phyloP scores from a whole-genome alignment of 2,797 vertebrate species.

The Pangasius macronema region DNA sequence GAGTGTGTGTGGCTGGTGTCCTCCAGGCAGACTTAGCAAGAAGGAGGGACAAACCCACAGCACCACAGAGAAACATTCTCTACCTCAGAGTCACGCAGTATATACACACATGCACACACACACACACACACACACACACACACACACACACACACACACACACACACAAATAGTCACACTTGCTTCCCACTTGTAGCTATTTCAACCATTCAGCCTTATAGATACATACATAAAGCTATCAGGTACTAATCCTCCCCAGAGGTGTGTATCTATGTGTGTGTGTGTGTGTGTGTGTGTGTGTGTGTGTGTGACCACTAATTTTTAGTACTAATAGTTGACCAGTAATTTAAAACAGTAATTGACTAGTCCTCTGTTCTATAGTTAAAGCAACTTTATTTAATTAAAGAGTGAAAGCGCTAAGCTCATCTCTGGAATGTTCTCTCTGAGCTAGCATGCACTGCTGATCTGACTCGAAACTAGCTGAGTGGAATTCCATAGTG shows the following conservation, averaged over 20 bases:
- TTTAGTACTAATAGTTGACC: not conserved
- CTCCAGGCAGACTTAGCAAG: slow-evolving; percentile 65
- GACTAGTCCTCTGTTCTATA: not conserved
- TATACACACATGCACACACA: slow-evolving; percentile 61
- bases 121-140: slow-evolving; percentile 66
- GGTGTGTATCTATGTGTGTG: slow-evolving; percentile 40
- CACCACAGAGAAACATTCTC: slow-evolving; percentile 65
- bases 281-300: slow-evolving; percentile 44
- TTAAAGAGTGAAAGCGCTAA: not conserved
- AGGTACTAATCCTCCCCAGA: slow-evolving; percentile 56
- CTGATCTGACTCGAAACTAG: not conserved
- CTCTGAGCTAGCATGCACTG: not conserved
- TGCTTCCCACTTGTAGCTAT: slow-evolving; percentile 62
- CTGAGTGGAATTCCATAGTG: not conserved
- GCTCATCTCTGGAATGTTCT: not conserved
- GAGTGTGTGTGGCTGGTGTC: slow-evolving; percentile 51
- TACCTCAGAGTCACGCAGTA: slow-evolving; percentile 72
- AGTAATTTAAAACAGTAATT: not conserved
- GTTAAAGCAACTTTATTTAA: not conserved
- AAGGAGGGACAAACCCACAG: slow-evolving; percentile 69
- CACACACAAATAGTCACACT: slow-evolving; percentile 16
- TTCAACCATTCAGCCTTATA: slow-evolving; percentile 61
- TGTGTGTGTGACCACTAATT: not conserved
- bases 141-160: slow-evolving; percentile 67
- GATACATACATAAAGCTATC: slow-evolving; percentile 54